Evolutionary conservation across 1,140 invertebrate species (phyloP).

Genomic region (Patella vulgata): DNA sequence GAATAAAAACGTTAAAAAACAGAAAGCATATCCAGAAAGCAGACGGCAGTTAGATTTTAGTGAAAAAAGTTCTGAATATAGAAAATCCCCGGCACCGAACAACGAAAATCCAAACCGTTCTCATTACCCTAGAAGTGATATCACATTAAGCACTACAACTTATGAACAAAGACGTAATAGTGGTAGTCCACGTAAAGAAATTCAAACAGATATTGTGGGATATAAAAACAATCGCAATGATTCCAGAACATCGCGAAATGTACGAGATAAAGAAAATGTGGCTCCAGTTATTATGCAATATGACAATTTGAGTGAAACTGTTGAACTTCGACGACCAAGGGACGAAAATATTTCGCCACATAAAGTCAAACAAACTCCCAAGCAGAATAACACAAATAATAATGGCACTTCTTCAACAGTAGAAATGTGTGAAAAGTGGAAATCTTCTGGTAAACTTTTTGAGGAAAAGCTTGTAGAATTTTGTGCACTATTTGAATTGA

Average conservation of each 20-base stretch:
- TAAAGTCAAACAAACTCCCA: too few relatives aligned
- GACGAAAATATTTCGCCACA: too few relatives aligned
- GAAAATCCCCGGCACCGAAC: too few relatives aligned
- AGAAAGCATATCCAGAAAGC: conserved; percentile 9
- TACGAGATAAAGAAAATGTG: conserved; percentile 22
- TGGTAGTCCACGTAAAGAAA: conserved; percentile 8
- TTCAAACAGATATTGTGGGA: neutral
- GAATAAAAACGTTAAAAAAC: neutral
- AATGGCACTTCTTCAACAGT: neutral
- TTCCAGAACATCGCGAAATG: neutral
- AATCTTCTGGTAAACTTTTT: conserved; percentile 30
- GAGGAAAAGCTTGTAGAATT: conserved; percentile 32
- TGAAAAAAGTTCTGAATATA: too few relatives aligned
- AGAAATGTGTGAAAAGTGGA: conserved; percentile 45
- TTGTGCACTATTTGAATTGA: conserved; percentile 35
- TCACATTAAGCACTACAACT: neutral
- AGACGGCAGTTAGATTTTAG: conserved; percentile 13
- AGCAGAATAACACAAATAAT: too few relatives aligned
- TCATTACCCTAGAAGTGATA: neutral
- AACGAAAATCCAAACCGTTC: too few relatives aligned
- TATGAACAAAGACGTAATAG: conserved; percentile 3
- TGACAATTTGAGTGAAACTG: conserved; percentile 27
- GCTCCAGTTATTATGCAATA: conserved; percentile 40
- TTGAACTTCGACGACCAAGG: conserved; percentile 29
- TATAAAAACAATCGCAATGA: conserved; percentile 11